Percentiles rank a stretch among this genome's conserved stretches.
These are phyloP conservation scores for Mustela lutreola DNA, from an alignment of 2,113 vertebrate genomes.

Conservation along the genomic window DNA sequence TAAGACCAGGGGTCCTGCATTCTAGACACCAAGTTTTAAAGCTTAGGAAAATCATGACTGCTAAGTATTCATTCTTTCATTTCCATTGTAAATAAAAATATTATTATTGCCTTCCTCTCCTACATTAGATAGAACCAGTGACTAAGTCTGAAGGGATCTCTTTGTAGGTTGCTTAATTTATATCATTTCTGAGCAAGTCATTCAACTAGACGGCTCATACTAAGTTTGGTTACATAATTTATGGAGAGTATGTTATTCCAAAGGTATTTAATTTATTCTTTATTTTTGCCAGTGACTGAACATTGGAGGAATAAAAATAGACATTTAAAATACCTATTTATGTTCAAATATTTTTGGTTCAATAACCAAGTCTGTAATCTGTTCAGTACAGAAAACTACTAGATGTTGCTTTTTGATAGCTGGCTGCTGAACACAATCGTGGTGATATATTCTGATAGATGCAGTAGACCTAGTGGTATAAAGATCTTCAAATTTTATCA, in stretches of 20 bases:
- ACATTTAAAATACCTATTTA: conserved; percentile 54
- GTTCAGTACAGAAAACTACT: conserved; percentile 74
- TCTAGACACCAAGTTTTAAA: conserved; percentile 3
- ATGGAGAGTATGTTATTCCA: not conserved
- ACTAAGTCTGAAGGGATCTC: not conserved
- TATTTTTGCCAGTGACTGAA: not conserved
- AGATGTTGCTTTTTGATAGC: conserved; percentile 79
- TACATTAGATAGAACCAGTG: not conserved
- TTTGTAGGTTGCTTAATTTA: not conserved
- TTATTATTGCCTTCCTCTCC: not conserved
- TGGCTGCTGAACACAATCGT: conserved; percentile 53
- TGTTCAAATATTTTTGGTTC: conserved; percentile 73
- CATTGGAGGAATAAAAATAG: not conserved
- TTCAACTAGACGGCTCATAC: not conserved
- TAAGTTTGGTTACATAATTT: conserved; percentile 27
- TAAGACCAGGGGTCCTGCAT: not conserved
- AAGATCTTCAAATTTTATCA: conserved; percentile 84
- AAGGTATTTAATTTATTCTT: conserved; percentile 51
- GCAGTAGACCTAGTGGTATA: conserved; percentile 76
- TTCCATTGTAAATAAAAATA: conserved; percentile 50
- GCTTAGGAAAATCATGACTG: not conserved
- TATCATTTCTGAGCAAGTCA: not conserved
- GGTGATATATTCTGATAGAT: conserved; percentile 78
- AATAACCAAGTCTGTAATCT: conserved; percentile 72
- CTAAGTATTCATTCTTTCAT: conserved; percentile 9